A percentile compares a stretch with the other conserved stretches of the same genome.
phyloP scores from a whole-genome alignment of 1,140 invertebrate species.

The Coenobita brevimanus region DNA sequence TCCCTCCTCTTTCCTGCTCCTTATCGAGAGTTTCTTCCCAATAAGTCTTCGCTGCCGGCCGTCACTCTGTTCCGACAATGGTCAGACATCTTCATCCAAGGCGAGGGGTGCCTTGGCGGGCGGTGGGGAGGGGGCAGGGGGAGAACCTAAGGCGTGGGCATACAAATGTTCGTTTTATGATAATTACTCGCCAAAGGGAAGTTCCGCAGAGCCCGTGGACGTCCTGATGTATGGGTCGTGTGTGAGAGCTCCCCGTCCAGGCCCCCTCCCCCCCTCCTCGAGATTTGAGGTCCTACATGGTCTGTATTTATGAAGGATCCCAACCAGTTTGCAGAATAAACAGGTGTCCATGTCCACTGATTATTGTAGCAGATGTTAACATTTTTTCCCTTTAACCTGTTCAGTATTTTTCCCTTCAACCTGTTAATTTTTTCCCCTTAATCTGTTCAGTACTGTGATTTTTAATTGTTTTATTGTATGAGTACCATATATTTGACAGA shows the following conservation, averaged over 20 bases:
- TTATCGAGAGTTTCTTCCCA: not conserved
- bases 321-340: too few relatives aligned
- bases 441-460: too few relatives aligned
- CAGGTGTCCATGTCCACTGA: too few relatives aligned
- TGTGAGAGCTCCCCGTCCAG: not conserved
- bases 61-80: constrained; percentile 35
- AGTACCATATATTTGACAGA: too few relatives aligned
- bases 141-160: constrained; percentile 40
- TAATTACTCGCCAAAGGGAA: constrained; percentile 49
- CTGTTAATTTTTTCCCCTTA: too few relatives aligned
- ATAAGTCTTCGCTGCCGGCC: constrained; percentile 23
- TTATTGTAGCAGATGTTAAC: too few relatives aligned
- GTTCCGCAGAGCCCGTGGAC: constrained; percentile 40
- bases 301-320: too few relatives aligned
- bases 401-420: too few relatives aligned
- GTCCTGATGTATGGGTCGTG: constrained; percentile 34
- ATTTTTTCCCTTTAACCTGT: too few relatives aligned
- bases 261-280: too few relatives aligned
- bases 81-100: constrained; percentile 55
- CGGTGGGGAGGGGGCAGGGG: constrained; percentile 11
- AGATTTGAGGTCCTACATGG: too few relatives aligned
- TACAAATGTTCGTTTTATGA: constrained; percentile 55
- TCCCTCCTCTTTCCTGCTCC: not conserved
- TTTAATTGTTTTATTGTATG: too few relatives aligned
- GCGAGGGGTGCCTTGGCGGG: not conserved